Base-by-base conservation (phyloP, 2,113 vertebrate genomes). In the Gnathonemus longibarbis region DNA sequence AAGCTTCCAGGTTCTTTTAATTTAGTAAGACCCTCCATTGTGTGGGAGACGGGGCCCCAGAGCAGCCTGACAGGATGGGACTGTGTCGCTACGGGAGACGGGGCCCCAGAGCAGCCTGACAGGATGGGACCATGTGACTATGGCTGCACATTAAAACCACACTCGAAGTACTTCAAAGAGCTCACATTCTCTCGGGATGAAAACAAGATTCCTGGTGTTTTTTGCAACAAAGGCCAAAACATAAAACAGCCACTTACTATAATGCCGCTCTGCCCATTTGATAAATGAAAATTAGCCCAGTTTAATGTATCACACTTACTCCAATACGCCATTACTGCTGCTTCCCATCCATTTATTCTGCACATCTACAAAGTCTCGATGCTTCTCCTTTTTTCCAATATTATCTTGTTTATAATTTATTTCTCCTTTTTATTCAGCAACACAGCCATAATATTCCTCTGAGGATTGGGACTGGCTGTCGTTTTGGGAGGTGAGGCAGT, bases 131-230 rank as follows among this genome's bases (percentile, higher is more conserved):
- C 31, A 56, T 42, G 62, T 11, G n/a, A 11, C n/a, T 90, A 21
- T 85, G 74, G 31, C 66, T 8, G 53, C 87, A 70, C 74, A 90
- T 88, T 90, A 70, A 88, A 88, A 77, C 53, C 35, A 89, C 70
- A 80, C 48, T 80, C 27, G 11, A 2, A 39, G 62, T 87, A 80
- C 85, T 88, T 88, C 89, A 90, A 84, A 88, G 74, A 56, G 77
- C 49, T 84, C 50, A 45, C 62, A 42, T 80, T 90, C 84, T 87
- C 87, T 88, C 74, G 3, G 24, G 87, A 88, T 84, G 8, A 83
- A 88, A 90, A 88, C 90, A 90, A 90, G 87, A 90, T 90, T 88
- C 90, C 74, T 50, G n/a, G 90, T 35, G 31, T 88, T 84, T 88
- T 84, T 70, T 62, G 74, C 70, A 77, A 39, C 52, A 84, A 89